phyloP scores from a whole-genome alignment of 2,797 vertebrate genomes.

The Adrianichthys oophorus region DNA sequence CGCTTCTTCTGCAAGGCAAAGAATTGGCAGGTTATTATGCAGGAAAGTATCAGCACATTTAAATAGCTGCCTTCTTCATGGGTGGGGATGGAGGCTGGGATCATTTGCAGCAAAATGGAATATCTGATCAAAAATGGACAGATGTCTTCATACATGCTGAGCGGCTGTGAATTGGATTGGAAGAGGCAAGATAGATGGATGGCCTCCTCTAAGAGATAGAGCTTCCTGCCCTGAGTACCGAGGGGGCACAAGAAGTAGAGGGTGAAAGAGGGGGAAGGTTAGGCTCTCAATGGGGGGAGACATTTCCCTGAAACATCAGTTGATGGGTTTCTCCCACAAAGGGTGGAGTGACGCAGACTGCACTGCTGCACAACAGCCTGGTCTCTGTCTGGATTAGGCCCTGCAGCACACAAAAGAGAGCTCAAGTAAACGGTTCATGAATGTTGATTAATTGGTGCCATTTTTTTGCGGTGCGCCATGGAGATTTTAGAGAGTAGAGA shows the following conservation, averaged over 20 bases:
- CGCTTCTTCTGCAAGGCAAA: slow-evolving; percentile 84
- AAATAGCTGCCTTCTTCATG: slow-evolving; percentile 79
- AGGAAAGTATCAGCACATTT: slow-evolving; percentile 78
- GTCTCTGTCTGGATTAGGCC: slow-evolving; percentile 84
- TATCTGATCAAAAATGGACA: slow-evolving; percentile 84
- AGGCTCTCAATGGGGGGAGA: slow-evolving; percentile 75
- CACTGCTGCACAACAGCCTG: slow-evolving; percentile 80
- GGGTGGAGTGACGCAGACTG: slow-evolving; percentile 79
- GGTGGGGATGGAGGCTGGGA: slow-evolving; percentile 70
- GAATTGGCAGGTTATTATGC: slow-evolving; percentile 82
- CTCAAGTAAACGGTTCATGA: slow-evolving; percentile 86
- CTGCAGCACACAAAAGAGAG: slow-evolving; percentile 78
- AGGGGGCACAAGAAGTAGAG: slow-evolving; percentile 72
- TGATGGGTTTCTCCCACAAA: slow-evolving; percentile 79
- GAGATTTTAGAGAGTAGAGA: slow-evolving; percentile 72
- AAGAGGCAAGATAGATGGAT: slow-evolving; percentile 72
- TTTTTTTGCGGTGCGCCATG: slow-evolving; percentile 82
- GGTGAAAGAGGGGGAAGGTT: slow-evolving; percentile 74
- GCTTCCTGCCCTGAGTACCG: slow-evolving; percentile 81
- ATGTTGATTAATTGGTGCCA: slow-evolving; percentile 88
- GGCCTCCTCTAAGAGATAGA: slow-evolving; percentile 74
- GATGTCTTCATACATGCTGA: slow-evolving; percentile 85
- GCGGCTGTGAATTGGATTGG: slow-evolving; percentile 77
- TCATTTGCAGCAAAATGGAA: slow-evolving; percentile 85
- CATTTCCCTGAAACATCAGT: slow-evolving; percentile 80